Evolutionary conservation across 2,888 invertebrate genomes (phyloP), one percentile per base, ranked within the genome.

Genomic region (Drosophila imparisetae): DNA sequence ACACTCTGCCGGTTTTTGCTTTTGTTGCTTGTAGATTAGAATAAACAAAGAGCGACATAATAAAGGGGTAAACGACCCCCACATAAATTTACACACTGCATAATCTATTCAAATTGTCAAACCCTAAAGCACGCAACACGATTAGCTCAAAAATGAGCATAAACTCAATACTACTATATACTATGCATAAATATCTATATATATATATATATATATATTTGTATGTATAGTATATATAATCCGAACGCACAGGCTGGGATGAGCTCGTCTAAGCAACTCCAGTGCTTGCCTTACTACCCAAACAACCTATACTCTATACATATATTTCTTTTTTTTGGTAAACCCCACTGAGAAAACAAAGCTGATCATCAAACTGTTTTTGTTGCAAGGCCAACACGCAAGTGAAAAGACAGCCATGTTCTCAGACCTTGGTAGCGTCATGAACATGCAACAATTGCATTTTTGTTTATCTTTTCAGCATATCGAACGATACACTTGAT

Each of bases 401-500:
- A 91, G 83, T 88, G 67, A 91, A 90, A 91, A 90, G 72, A 83
- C 90, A 82, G 83, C 75, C 75, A 66, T 75, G 80, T 83, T 86
- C 88, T 87, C 81, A 83, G 80, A 90, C 87, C 85, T 81, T 83
- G 92, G 91, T 90, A 83, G 91, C 72, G 32, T 54, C 70, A 80
- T 67, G 54, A 66, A 59, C 65, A 63, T 63, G 63, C 69, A 69
- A 54, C 82, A 84, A 61, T 72, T 75, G 68, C 15, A 38, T 21
- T 34, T 24, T 13, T 45, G 6, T 21, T 42, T n/a, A 24, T 10
- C 48, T 18, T 42, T 54, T 29, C 49, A 49, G 21, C 48, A 59
- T 42, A 50, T 42, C 38, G 30, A 36, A 32, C 57, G 42, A 58
- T 40, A 58, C 30, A 18, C 38, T 11, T 27, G 13, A 66, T 32